Evolutionary conservation across 2,888 invertebrate genomes (phyloP), one percentile per base, ranked within the genome.

Genomic region (Onchidella celtica): DNA sequence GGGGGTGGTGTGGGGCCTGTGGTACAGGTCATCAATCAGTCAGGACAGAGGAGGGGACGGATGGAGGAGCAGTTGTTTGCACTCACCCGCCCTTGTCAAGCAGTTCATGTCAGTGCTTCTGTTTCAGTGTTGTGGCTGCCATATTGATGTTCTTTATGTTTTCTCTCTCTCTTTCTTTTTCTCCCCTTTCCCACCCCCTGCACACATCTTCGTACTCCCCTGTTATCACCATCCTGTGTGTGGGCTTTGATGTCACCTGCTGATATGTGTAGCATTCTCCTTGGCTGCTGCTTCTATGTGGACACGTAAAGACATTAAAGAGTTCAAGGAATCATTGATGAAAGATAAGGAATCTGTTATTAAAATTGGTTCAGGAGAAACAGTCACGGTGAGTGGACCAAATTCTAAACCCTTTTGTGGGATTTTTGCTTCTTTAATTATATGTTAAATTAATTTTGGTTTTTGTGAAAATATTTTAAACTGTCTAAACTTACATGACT

Each of bases 341-440:
- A 96, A 96, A 85, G 93, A 93, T 88, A 96, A 96, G n/a, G 97
- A 99, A 92, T 97, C 99, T 21, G 96, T 97, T 36, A 96, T 99
- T 84, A 96, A 97, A 91, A 97, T 99, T 76, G 98, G 98, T 0
- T 99, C 99, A 93, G 99, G 99, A 0, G 99, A 99, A 94, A 98
- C 97, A 0, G 97, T 99, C 40, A 99, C 99, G 61, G 97, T 99
- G 88, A 93, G 94, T 93, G 38, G 70, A 32, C 9, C 6, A 61
- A 61, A 4, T 61, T 9, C 61, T 61, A n/a, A 61, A n/a, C n/a
- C n/a, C n/a, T n/a, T n/a, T n/a, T n/a, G n/a, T n/a, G n/a, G n/a
- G n/a, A n/a, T n/a, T n/a, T n/a, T n/a, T n/a, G n/a, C n/a, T n/a
- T n/a, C 9, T 55, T 14, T 55, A 55, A 14, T 14, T 14, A 55